Evolutionary conservation across 2,888 invertebrate genomes (phyloP).

Genomic region (Tanypteryx hageni): DNA sequence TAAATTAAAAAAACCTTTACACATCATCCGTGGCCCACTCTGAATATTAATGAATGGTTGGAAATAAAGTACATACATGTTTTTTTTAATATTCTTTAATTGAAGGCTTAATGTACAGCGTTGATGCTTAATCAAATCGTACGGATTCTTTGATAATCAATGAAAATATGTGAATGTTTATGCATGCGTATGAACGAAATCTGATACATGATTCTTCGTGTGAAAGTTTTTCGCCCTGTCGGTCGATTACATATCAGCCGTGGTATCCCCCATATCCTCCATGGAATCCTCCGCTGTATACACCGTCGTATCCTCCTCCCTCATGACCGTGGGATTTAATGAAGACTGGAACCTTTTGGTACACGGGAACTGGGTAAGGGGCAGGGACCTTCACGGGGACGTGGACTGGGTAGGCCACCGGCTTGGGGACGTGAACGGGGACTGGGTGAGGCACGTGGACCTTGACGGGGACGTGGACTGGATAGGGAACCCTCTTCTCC

Average conservation of each 20-base stretch:
- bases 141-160: too few relatives aligned
- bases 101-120: too few relatives aligned
- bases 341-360: constrained; percentile 39
- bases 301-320: not conserved
- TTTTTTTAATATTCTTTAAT: too few relatives aligned
- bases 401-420: constrained; percentile 70
- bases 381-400: constrained; percentile 64
- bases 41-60: too few relatives aligned
- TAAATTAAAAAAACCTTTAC: too few relatives aligned
- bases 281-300: not conserved
- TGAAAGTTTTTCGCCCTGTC: not conserved
- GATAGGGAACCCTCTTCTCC: constrained; percentile 71
- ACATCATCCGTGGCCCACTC: too few relatives aligned
- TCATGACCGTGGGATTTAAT: constrained; percentile 29
- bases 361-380: not conserved
- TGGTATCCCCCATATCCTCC: not conserved
- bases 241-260: constrained; percentile 8
- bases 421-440: constrained; percentile 36
- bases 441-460: constrained; percentile 73
- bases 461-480: constrained; percentile 73
- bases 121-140: too few relatives aligned
- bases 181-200: too few relatives aligned
- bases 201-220: too few relatives aligned
- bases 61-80: too few relatives aligned
- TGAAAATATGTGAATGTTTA: too few relatives aligned